Evolutionary conservation across 1,140 invertebrate genomes (phyloP).

Genomic region (Bombus ignitus): DNA sequence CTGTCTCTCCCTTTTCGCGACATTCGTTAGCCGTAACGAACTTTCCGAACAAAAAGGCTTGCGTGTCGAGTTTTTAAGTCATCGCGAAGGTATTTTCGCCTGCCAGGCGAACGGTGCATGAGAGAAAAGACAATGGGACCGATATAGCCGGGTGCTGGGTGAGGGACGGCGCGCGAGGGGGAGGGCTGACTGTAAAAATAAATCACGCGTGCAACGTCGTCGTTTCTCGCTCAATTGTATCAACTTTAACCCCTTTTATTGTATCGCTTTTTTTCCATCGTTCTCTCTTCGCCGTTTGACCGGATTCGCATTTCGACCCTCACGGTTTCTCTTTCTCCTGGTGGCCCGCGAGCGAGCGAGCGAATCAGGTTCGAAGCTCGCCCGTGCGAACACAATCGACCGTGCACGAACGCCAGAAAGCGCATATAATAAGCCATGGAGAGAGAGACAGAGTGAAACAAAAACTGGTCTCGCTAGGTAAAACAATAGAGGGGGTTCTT

Average conservation of each 20-base stretch:
- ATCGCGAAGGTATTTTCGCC: constrained; percentile 36
- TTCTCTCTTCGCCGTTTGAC: constrained; percentile 69
- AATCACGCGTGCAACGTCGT: constrained; percentile 68
- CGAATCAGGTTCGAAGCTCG: constrained; percentile 57
- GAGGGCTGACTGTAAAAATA: constrained; percentile 67
- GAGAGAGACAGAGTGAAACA: constrained; percentile 69
- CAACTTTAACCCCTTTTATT: constrained; percentile 72
- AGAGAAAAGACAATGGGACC: constrained; percentile 63
- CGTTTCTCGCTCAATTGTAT: constrained; percentile 73
- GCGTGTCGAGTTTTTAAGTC: constrained; percentile 49
- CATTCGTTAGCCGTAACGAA: constrained; percentile 54
- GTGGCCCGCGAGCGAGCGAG: constrained; percentile 11
- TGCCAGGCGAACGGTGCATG: constrained; percentile 18
- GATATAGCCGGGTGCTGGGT: constrained; percentile 37
- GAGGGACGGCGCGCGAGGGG: constrained; percentile 18
- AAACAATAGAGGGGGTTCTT: constrained; percentile 71
- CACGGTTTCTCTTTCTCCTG: constrained; percentile 20
- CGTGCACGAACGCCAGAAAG: constrained; percentile 61
- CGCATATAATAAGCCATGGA: constrained; percentile 70
- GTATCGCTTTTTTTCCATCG: constrained; percentile 67
- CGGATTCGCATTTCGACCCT: constrained; percentile 56
- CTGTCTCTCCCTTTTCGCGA: neutral
- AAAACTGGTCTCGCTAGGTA: constrained; percentile 76
- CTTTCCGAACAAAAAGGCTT: constrained; percentile 17
- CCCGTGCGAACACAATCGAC: constrained; percentile 69